Conservation (phyloP, 2,113 vertebrate species). For the Dipodomys ordii region DNA sequence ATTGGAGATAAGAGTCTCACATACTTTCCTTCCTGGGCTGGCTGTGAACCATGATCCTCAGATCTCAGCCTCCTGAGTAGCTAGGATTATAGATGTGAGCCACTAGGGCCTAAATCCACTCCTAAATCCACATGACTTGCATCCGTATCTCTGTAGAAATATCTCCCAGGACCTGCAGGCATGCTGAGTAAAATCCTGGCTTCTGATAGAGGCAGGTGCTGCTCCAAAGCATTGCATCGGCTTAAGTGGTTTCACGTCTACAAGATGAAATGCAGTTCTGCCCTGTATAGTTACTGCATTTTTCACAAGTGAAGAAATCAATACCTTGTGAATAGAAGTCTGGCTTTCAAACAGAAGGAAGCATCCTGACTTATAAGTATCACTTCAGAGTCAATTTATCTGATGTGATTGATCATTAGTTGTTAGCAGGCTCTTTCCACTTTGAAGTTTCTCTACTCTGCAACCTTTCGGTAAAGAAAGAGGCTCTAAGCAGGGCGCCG, state of each 20-base stretch:
- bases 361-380: slow-evolving; percentile 34
- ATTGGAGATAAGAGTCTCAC: too few species aligned
- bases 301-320: slow-evolving; percentile 59
- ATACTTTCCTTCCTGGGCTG: too few species aligned
- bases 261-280: neutral
- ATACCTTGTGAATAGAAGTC: slow-evolving; percentile 18
- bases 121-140: neutral
- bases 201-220: neutral
- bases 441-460: slow-evolving; percentile 6
- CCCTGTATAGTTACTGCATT: neutral
- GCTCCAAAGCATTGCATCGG: neutral
- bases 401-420: slow-evolving; percentile 22
- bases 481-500: neutral
- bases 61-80: too few species aligned
- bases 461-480: neutral
- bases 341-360: slow-evolving; percentile 37
- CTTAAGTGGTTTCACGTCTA: neutral
- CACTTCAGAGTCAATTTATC: slow-evolving; percentile 17
- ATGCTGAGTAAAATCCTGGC: neutral
- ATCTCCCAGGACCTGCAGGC: neutral
- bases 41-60: too few species aligned
- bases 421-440: neutral
- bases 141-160: slow-evolving; percentile 1
- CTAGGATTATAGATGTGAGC: too few species aligned
- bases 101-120: neutral